A percentile compares a stretch with the other conserved stretches of the same genome.
phyloP scores from a whole-genome alignment of 2,113 vertebrate species.

The Cyanistes caeruleus region DNA sequence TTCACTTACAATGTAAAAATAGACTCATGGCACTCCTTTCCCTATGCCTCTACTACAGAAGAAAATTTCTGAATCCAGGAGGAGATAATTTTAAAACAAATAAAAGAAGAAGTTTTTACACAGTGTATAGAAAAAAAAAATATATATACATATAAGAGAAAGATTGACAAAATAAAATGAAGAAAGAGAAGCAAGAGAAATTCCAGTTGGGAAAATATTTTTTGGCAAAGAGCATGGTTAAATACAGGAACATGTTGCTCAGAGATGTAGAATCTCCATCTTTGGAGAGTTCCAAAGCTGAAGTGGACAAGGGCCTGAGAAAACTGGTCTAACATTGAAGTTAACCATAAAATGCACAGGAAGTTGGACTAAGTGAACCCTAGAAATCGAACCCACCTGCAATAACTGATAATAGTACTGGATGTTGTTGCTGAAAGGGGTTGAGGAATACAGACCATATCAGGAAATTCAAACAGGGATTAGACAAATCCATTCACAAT shows the following conservation, averaged over 20 bases:
- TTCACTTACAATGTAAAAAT: background rate
- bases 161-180: background rate
- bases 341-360: background rate
- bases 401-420: background rate
- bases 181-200: background rate
- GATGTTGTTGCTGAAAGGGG: background rate
- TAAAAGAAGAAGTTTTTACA: background rate
- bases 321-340: background rate
- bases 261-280: background rate
- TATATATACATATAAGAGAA: background rate
- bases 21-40: background rate
- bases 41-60: background rate
- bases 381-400: background rate
- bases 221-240: background rate
- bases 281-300: background rate
- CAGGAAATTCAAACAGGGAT: background rate
- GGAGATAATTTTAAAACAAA: background rate
- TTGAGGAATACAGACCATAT: background rate
- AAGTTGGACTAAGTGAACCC: background rate
- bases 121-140: background rate
- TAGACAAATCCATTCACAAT: background rate
- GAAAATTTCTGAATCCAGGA: background rate
- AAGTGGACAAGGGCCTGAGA: accelerated
- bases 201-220: background rate
- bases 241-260: background rate